Base-by-base conservation (phyloP, 2,888 invertebrate species). In the Chrysina gloriosa region DNA sequence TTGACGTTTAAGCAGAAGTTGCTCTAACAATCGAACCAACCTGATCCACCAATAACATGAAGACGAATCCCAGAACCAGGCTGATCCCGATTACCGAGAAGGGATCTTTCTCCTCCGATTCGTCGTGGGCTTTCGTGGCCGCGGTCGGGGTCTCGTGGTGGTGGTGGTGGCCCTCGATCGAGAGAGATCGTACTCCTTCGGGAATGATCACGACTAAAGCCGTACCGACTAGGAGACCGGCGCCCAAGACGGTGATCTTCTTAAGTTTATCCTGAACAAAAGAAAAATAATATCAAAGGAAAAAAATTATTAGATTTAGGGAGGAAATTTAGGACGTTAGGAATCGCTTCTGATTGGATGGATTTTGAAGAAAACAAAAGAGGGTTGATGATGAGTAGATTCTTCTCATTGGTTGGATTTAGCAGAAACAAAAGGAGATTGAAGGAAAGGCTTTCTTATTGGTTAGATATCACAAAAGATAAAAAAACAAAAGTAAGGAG, bases 171-270 rank as follows among this genome's bases (percentile, higher is more conserved):
- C 4, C 39, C 5, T 79, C 82, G 72, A 77, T 77, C 70, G 79
- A 86, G 56, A 96, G 80, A 0, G 95, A 90, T 68, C 96, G 88
- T n/a, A 99, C 94, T 3, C 99, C 99, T 85, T 99, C 99, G 0
- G 99, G 99, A 75, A 99, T 98, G 65, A 99, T 99, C 0, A 99
- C 98, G 3, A 97, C 94, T 29, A 99, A 83, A 0, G 99, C 98
- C 25, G 99, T 98, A 1, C 99, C 99, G 0, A 99, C 97, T 0
- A 99, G 87, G 4, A 99, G 87, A 0, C 99, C 99, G 4, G 99
- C 98, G 63, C 99, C 99, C 72, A 99, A 90, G 9, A 98, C 93
- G 25, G 98, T 97, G 31, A 98, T 92, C 78, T 95, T 88, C 79
- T 97, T 94, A 29, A 99, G 85, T 82, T 96, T 97, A 69, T 95